These are phyloP conservation scores for Picathartes gymnocephalus DNA, from an alignment of 2,113 vertebrate species.

Conservation along the genomic window DNA sequence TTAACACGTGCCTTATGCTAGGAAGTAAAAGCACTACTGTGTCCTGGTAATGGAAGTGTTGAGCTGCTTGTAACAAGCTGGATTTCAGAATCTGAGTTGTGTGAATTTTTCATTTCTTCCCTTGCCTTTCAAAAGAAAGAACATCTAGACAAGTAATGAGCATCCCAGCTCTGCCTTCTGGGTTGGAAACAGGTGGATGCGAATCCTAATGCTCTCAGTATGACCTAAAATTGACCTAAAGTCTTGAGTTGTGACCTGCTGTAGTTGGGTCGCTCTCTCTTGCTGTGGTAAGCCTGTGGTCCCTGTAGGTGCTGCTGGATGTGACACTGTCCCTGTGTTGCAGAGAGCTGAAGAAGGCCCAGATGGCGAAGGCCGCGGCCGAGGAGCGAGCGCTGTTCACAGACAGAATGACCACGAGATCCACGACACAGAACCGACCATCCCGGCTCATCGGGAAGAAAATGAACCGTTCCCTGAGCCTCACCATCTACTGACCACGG, in stretches of 20 bases:
- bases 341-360: conserved; percentile 97
- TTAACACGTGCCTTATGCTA: background rate
- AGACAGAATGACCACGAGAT: conserved; percentile 89
- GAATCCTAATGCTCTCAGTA: background rate
- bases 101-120: background rate
- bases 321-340: background rate
- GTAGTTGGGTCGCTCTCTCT: background rate
- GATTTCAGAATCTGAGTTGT: background rate
- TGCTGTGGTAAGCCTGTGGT: background rate
- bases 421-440: conserved; percentile 83
- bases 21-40: background rate
- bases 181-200: background rate
- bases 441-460: conserved; percentile 94
- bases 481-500: conserved; percentile 88
- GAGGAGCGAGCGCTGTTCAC: conserved; percentile 90
- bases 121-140: background rate
- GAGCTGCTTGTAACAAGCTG: background rate
- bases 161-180: background rate
- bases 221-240: background rate
- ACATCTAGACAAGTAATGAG: background rate
- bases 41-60: background rate
- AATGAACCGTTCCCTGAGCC: conserved; percentile 94
- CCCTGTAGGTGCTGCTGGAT: rapidly evolving
- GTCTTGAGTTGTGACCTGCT: background rate
- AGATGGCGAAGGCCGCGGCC: conserved; percentile 90